These are phyloP conservation scores for Choristoneura rosaceana DNA, from an alignment of 2,888 invertebrate species.

Conservation along the genomic window DNA sequence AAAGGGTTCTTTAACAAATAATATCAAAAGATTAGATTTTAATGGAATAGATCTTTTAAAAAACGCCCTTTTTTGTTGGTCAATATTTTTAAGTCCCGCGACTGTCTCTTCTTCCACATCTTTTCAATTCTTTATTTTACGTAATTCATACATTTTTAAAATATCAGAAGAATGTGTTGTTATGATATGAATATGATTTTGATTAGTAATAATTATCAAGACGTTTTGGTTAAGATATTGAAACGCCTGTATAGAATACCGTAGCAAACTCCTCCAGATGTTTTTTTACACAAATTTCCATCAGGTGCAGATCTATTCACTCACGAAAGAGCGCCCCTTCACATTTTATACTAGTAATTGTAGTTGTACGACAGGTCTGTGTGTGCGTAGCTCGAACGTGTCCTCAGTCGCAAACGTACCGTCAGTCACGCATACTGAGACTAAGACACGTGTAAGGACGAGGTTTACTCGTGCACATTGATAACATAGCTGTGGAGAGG, in stretches of 20 bases:
- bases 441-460: no score
- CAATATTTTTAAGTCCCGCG: not conserved
- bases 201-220: not conserved
- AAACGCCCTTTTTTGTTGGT: not conserved
- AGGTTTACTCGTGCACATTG: no score
- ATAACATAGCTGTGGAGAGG: no score
- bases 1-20: conserved; percentile 37
- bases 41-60: not conserved
- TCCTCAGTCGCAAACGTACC: no score
- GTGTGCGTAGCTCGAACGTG: no score
- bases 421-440: no score
- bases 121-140: not conserved
- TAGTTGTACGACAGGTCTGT: no score
- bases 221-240: conserved; percentile 6
- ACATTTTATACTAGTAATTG: no score
- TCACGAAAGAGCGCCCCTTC: no score
- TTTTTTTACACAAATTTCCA: not conserved
- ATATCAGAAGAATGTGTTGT: not conserved
- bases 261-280: not conserved
- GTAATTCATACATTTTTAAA: not conserved
- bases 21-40: conserved; percentile 24
- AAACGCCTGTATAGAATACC: not conserved
- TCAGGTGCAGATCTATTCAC: not conserved
- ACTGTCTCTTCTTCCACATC: not conserved
- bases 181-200: not conserved